Conservation (phyloP, 2,113 vertebrate genomes). For the Hydropotes inermis region DNA sequence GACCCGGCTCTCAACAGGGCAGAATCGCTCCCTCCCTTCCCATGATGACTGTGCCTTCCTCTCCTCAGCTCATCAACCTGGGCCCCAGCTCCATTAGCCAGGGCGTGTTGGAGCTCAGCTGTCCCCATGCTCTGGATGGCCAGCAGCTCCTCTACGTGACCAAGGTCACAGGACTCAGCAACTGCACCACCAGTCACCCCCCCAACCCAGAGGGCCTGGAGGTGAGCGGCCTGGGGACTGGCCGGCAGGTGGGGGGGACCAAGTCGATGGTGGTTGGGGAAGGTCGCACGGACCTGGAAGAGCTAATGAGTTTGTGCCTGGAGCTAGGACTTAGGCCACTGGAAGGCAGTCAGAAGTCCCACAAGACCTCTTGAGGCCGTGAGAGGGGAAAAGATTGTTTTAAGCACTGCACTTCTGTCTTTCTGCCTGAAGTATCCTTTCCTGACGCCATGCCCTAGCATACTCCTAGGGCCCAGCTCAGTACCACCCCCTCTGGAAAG, state of each 20-base stretch:
- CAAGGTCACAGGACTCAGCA: conserved; percentile 82
- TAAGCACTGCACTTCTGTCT: neutral
- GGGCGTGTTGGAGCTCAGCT: conserved; percentile 85
- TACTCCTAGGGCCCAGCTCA: neutral
- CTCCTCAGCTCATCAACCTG: conserved; percentile 86
- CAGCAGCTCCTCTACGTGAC: conserved; percentile 86
- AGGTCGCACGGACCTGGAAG: neutral
- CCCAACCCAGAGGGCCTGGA: conserved; percentile 84
- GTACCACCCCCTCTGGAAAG: neutral
- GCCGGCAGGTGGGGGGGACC: neutral
- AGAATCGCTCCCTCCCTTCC: neutral
- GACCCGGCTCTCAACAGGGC: neutral
- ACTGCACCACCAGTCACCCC: conserved; percentile 85
- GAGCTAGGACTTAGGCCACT: neutral
- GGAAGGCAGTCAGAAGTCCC: neutral
- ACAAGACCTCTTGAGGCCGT: neutral
- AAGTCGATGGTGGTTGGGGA: neutral
- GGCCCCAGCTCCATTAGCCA: conserved; percentile 90
- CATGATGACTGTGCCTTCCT: neutral
- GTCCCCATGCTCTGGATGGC: conserved; percentile 82
- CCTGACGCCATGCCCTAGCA: neutral
- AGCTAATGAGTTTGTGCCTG: neutral
- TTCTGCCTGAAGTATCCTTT: neutral
- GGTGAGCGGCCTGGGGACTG: conserved; percentile 77
- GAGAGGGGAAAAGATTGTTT: neutral